phyloP scores from a whole-genome alignment of 2,797 vertebrate species.

The Coccyzus lansbergi region DNA sequence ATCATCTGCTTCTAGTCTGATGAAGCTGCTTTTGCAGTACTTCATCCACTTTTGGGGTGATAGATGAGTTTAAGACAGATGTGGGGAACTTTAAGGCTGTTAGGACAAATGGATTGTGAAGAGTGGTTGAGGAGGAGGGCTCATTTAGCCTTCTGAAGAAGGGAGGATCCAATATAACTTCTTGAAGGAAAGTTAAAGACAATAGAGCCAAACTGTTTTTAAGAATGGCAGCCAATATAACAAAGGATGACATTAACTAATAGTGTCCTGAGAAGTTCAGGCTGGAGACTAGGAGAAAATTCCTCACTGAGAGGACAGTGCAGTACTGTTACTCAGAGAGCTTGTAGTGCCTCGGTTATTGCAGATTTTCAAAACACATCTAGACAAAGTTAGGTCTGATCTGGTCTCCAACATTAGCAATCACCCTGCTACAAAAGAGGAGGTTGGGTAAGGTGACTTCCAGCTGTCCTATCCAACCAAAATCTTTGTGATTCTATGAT shows the following conservation, averaged over 20 bases:
- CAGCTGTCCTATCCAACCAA: background rate
- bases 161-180: background rate
- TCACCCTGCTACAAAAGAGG: background rate
- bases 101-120: background rate
- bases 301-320: background rate
- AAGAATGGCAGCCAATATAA: background rate
- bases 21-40: background rate
- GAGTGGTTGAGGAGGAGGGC: background rate
- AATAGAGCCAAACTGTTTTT: rapidly evolving
- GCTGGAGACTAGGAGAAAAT: background rate
- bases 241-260: background rate
- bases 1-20: background rate
- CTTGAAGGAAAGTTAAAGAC: background rate
- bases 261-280: background rate
- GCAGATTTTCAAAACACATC: background rate
- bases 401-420: background rate
- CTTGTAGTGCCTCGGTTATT: background rate
- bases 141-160: background rate
- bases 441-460: background rate
- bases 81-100: background rate
- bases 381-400: background rate
- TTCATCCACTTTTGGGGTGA: background rate
- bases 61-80: background rate
- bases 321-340: background rate
- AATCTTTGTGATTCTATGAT: background rate